phyloP scores from a whole-genome alignment of 2,888 invertebrate species.

The Slavum lentiscoides region DNA sequence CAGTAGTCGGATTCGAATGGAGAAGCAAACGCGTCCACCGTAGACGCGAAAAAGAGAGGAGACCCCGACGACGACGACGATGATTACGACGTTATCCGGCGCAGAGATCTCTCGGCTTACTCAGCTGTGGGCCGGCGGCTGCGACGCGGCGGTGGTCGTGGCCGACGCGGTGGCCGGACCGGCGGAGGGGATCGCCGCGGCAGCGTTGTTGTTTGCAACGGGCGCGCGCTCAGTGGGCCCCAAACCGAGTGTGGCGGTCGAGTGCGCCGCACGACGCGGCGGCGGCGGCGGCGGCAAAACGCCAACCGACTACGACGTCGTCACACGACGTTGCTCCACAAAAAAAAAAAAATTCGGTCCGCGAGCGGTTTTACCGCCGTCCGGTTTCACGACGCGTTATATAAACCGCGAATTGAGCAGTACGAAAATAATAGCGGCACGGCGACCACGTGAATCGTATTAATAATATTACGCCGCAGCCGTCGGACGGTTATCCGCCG shows the following conservation, averaged over 20 bases:
- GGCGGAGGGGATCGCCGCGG: conserved; percentile 26
- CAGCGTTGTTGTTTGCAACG: conserved; percentile 45
- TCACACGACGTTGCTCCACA: background rate
- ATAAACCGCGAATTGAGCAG: no score
- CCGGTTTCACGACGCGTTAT: background rate
- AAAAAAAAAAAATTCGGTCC: no score
- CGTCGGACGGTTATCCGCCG: no score
- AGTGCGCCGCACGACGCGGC: conserved; percentile 36
- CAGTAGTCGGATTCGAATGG: no score
- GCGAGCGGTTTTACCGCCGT: background rate
- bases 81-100: conserved; percentile 48
- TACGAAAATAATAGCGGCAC: no score
- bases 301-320: no score
- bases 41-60: conserved; percentile 5
- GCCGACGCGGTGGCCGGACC: background rate
- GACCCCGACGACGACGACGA: conserved; percentile 15
- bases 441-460: no score
- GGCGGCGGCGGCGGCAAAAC: no score
- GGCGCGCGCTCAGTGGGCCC: conserved; percentile 51
- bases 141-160: background rate
- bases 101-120: conserved; percentile 49
- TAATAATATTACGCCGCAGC: no score
- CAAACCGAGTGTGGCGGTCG: conserved; percentile 48
- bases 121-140: conserved; percentile 48
- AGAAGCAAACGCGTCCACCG: no score